Base-by-base conservation (phyloP, 1,140 invertebrate species). In the Himalopsyche phryganea region DNA sequence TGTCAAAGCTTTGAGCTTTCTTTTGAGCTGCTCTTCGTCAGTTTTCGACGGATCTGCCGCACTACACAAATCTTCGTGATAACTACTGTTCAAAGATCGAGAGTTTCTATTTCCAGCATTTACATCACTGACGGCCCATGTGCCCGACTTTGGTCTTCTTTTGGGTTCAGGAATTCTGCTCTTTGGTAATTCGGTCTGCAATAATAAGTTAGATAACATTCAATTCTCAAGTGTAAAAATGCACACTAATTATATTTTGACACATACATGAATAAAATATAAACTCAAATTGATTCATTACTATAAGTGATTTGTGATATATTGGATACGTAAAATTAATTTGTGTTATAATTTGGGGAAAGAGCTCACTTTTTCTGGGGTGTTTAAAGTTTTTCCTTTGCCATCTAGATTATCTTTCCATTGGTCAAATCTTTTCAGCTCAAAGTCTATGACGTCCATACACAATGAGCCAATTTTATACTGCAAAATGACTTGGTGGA, bases 391-490 rank as follows among this genome's bases (percentile, higher is more conserved):
- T 60, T 82, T 82, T 53, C 74, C 71, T 49, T 80, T 77, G 10
- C 81, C 87, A 65, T 92, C 87, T 61, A 98, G 80, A 69, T 98
- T 94, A 59, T 90, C 88, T 65, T 89, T 89, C 93, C 95, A 98
- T 57, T 95, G 86, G 66, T 96, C 91, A 73, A 94, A 94, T 48
- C 95, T 84, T 67, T 87, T 85, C 23, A 98, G 77, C 76, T 98
- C 96, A 77, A 90, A 92, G 68, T 98, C 94, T 51, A 98, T 85
- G 42, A 98, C 89, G 75, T 96, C 93, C 87, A 99, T 94, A 69
- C 92, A 95, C 15, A 98, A 77, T 0, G 95, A 96, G 6, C 95
- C 95, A 72, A 95, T 91, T 86, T 92, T 72, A 52, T 77, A 80
- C 64, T 71, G 77, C 61, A 79, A 73, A 45, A 99, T 90, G 9